Evolutionary conservation across 2,113 vertebrate species (phyloP), one percentile per base, ranked within the genome.

Genomic region (Apeltes quadracus): DNA sequence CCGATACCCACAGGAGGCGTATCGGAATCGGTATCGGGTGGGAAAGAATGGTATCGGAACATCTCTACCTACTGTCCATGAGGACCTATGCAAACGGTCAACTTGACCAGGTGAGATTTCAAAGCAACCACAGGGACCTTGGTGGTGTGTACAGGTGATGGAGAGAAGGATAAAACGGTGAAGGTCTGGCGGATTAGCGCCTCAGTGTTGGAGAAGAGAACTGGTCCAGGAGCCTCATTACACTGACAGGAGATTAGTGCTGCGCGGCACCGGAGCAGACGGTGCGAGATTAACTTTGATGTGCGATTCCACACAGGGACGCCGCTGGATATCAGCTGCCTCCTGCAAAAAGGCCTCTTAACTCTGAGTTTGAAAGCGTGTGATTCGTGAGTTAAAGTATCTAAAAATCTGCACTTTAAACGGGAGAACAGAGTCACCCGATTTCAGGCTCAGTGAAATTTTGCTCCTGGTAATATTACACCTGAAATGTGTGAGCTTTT

Each of bases 181-280:
- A 86, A 85, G 85, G 85, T 90, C 68, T 75, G 11, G 68, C 11
- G 66, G 84, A 86, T 88, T 90, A 85, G 79, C 62, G 79, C 58
- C 61, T 81, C 27, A 57, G 77, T 72, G 84, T 56, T 80, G 83
- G 75, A 80, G 66, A 76, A 79, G 80, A 79, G 82, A 87, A 79
- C 78, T 41, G 82, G 88, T 90, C 90, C 88, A 87, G 89, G 76
- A 92, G 83, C 88, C 87, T 89, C 89, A 89, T 92, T 88, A 89
- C 84, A 64, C 88, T 89, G 90, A 91, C 91, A 91, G 91, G 83
- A 92, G 91, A 92, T 91, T 91, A 91, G 87, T 87, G 84, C 88
- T 87, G 78, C n/a, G 54, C 38, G 34, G 86, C 55, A 27, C 84
- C 87, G 79, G 85, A 90, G 86, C 89, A 91, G 90, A 91, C 88